These are phyloP conservation scores for Tautogolabrus adspersus DNA, from an alignment of 2,113 vertebrate genomes.

Conservation along the genomic window DNA sequence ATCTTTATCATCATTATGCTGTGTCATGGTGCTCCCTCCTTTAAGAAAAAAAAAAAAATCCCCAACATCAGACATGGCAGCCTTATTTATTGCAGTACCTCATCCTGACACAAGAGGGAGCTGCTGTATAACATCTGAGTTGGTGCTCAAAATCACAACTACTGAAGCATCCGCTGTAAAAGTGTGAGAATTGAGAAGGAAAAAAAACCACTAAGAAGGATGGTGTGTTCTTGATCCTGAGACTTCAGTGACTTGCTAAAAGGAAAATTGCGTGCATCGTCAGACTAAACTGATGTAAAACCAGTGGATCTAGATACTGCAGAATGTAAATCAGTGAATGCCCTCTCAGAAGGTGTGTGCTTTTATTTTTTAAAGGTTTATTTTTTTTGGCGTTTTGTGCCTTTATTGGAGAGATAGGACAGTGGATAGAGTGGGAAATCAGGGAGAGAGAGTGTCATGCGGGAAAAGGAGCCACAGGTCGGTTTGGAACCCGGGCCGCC, in stretches of 20 bases:
- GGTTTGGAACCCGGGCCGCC: too few species aligned
- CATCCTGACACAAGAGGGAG: conserved; percentile 20
- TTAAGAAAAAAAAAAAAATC: background rate
- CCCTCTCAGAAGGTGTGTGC: too few species aligned
- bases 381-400: too few species aligned
- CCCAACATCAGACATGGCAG: too few species aligned
- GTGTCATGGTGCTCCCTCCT: background rate
- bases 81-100: background rate
- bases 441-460: too few species aligned
- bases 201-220: background rate
- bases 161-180: background rate
- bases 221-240: conserved; percentile 21
- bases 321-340: background rate
- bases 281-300: background rate
- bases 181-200: too few species aligned
- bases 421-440: too few species aligned
- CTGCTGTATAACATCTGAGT: conserved; percentile 23
- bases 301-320: conserved; percentile 1
- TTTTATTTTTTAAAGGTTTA: too few species aligned
- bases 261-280: conserved; percentile 30
- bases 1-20: background rate
- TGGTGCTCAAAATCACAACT: background rate
- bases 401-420: too few species aligned
- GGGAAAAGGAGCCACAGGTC: too few species aligned
- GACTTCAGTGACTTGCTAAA: conserved; percentile 29